phyloP scores from a whole-genome alignment of 2,888 invertebrate genomes.

The Rotaria socialis region DNA sequence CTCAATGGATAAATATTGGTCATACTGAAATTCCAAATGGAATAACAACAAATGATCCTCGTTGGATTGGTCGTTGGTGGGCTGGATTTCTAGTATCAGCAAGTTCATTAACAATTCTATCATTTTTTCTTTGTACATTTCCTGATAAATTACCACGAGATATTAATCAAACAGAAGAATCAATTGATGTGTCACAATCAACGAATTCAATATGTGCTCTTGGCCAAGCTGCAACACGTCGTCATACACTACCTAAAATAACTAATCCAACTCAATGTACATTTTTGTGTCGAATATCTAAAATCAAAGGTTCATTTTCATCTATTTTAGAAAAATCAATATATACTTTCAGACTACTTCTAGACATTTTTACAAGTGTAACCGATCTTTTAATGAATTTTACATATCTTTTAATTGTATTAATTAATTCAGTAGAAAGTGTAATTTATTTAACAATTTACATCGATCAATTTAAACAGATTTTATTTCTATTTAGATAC shows the following conservation, averaged over 20 bases:
- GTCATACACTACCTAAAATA: not conserved
- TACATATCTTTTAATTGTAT: not conserved
- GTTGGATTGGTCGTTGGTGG: not conserved
- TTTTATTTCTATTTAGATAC: not conserved
- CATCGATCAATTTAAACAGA: too few relatives aligned
- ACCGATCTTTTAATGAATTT: not conserved
- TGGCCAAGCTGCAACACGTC: not conserved
- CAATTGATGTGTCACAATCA: not conserved
- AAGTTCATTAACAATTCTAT: not conserved
- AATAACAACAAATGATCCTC: constrained; percentile 33
- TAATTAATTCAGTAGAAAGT: constrained; percentile 28
- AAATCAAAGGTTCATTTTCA: not conserved
- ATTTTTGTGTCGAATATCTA: not conserved
- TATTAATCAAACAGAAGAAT: not conserved
- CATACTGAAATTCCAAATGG: not conserved
- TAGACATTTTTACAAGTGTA: constrained; percentile 4
- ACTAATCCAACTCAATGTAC: not conserved
- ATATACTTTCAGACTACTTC: not conserved
- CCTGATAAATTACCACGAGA: not conserved
- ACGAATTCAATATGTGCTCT: not conserved
- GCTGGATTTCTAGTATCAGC: constrained; percentile 16
- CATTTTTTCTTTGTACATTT: not conserved
- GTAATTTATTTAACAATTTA: not conserved
- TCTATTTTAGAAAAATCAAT: not conserved
- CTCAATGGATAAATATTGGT: constrained; percentile 43